A percentile compares a stretch with the other conserved stretches of the same genome.
Evolutionary conservation across 2,797 vertebrate species (phyloP).

Genomic region (Momotus momota): DNA sequence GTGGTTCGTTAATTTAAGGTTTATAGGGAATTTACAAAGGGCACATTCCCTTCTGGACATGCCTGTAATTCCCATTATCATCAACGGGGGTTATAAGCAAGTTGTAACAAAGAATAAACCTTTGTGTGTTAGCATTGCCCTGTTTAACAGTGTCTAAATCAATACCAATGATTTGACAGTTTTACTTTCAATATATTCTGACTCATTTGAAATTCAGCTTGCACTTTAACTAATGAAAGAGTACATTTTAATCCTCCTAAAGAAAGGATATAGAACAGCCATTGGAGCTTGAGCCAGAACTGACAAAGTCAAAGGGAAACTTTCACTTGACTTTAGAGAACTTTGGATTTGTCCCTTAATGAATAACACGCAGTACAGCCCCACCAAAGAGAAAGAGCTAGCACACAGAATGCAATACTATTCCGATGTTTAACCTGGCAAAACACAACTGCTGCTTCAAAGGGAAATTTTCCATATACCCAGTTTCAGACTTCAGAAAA

Average conservation of each 20-base stretch:
- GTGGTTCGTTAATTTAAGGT: slow-evolving; percentile 29
- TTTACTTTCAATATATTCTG: slow-evolving; percentile 48
- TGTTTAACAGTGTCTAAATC: slow-evolving; percentile 65
- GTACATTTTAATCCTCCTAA: slow-evolving; percentile 68
- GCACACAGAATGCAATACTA: neutral
- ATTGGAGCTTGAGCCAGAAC: neutral
- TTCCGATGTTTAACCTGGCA: neutral
- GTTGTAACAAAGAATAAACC: slow-evolving; percentile 38
- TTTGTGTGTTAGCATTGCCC: slow-evolving; percentile 13
- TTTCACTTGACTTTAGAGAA: neutral
- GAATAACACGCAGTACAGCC: neutral
- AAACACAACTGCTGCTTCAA: neutral
- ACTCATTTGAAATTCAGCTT: slow-evolving; percentile 57
- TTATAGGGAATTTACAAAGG: slow-evolving; percentile 54
- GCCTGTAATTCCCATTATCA: slow-evolving; percentile 66
- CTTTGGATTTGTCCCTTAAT: neutral
- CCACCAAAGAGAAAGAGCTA: neutral
- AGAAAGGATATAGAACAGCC: neutral
- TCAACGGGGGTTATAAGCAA: slow-evolving; percentile 50
- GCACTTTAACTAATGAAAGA: slow-evolving; percentile 62
- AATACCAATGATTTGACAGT: slow-evolving; percentile 45
- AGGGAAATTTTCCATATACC: neutral
- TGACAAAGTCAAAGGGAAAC: slow-evolving; percentile 6
- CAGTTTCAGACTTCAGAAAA: neutral
- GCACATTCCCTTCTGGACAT: slow-evolving; percentile 60